Evolutionary conservation across 2,113 vertebrate species (phyloP), one percentile per base, ranked within the genome.

Genomic region (Ibidorhyncha struthersii): DNA sequence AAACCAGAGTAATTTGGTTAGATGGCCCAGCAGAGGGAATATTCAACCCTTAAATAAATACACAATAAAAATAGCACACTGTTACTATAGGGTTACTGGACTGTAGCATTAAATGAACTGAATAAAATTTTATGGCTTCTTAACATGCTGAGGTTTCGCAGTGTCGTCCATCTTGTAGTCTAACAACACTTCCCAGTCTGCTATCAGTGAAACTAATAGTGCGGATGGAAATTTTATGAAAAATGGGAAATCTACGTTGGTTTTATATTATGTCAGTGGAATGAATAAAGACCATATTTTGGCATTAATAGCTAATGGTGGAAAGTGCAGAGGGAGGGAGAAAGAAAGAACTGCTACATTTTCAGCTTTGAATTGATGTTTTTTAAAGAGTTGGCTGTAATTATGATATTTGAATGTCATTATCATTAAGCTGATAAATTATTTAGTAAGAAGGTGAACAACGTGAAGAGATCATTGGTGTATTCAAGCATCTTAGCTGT

Each of bases 91-190:
- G 96, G 97, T 98, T 98, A 98, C 97, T 98, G 98, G 98, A 97
- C 97, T 98, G 98, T 98, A 96, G 97, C 97, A 97, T 96, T 96
- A 98, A 98, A 98, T 98, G 98, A 98, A 98, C 97, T 98, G 98
- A 98, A 97, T 98, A 98, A 98, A 98, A 98, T 98, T 98, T 98
- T 98, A 98, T 98, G 97, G 97, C 98, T 98, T 98, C 98, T 98
- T 98, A 98, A 98, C 98, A 98, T 97, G 98, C 97, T 98, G 97
- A 98, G 98, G 96, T 97, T 98, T 97, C 96, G 89, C 97, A 96
- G 89, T 73, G 93, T 98, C 97, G 96, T 98, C 98, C 97, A 97
- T 98, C 98, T 98, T 98, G 96, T 95, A 97, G 97, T 97, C 96
- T 98, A 98, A 98, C 98, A 98, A 98, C 98, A 97, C 98, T 98